Base-by-base conservation (phyloP, 2,797 vertebrate species). In the Danionella dracula region DNA sequence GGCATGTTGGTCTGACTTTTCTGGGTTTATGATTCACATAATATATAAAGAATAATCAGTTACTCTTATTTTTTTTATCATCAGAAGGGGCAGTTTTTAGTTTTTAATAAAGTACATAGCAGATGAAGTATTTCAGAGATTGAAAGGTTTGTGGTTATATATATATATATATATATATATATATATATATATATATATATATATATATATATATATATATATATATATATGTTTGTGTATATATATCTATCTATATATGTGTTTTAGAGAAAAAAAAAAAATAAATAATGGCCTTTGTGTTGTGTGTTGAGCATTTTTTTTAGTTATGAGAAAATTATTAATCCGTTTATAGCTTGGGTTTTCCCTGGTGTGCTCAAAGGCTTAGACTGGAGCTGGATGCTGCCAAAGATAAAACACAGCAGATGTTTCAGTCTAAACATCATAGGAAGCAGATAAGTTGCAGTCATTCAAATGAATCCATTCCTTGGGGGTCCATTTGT, bases 291-390 rank as follows among this genome's bases (percentile, higher is more conserved):
- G n/a, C 51, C 31, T 56, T 56, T 42, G 55, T 56, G 11, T 38
- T 31, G 55, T 41, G 13, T 46, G 16, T 13, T n/a, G n/a, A n/a
- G n/a, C 42, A 38, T 55, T 66, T 38, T 44, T 45, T 41, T 56
- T 51, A 66, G 31, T 66, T 56, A 66, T 66, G 63, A 66, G 44
- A 15, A 56, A 56, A 56, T 66, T 38, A 56, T 46, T 45, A 66
- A 55, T 55, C 50, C 46, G 63, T 48, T 48, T 66, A 66, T 56
- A 38, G 51, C 46, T 46, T 32, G 38, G 50, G 13, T 41, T 56
- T 66, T 29, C 15, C 8, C 8, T 27, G 40, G 41, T 19, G 45
- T 27, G 17, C 40, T 55, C 49, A 27, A 55, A 55, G 20, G 45
- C 34, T 27, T 45, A 46, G 53, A 54, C 40, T 19, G 12, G n/a